phyloP scores from a whole-genome alignment of 2,797 vertebrate species.

The Podarcis siculus region DNA sequence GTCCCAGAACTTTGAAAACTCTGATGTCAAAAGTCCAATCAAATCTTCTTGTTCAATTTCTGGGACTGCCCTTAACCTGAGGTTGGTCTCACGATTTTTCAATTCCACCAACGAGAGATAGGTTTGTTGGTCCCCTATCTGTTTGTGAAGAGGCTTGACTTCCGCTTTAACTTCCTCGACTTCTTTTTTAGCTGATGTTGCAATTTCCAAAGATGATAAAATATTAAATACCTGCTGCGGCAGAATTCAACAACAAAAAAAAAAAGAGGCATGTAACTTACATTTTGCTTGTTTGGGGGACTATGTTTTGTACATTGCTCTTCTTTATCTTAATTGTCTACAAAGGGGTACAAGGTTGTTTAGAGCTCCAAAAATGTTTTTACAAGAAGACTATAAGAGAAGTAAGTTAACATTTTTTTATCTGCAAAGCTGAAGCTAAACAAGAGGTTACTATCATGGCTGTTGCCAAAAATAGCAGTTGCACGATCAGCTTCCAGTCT shows the following conservation, averaged over 20 bases:
- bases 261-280: background rate
- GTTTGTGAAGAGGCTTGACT: too few species aligned
- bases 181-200: too few species aligned
- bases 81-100: too few species aligned
- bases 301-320: background rate
- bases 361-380: background rate
- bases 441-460: background rate
- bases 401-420: background rate
- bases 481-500: background rate
- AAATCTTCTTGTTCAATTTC: too few species aligned
- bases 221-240: slow-evolving; percentile 24
- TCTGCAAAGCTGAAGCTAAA: too few species aligned
- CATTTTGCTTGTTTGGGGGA: background rate
- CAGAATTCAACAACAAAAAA: slow-evolving; percentile 2
- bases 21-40: too few species aligned
- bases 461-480: background rate
- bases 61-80: too few species aligned
- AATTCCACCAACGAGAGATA: too few species aligned
- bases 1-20: too few species aligned
- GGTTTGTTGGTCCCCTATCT: too few species aligned
- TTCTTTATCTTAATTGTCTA: too few species aligned
- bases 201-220: slow-evolving; percentile 48
- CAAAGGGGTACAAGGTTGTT: background rate
- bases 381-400: background rate
- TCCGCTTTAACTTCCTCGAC: too few species aligned